phyloP scores from a whole-genome alignment of 2,113 vertebrate genomes.

The Otus sunia region DNA sequence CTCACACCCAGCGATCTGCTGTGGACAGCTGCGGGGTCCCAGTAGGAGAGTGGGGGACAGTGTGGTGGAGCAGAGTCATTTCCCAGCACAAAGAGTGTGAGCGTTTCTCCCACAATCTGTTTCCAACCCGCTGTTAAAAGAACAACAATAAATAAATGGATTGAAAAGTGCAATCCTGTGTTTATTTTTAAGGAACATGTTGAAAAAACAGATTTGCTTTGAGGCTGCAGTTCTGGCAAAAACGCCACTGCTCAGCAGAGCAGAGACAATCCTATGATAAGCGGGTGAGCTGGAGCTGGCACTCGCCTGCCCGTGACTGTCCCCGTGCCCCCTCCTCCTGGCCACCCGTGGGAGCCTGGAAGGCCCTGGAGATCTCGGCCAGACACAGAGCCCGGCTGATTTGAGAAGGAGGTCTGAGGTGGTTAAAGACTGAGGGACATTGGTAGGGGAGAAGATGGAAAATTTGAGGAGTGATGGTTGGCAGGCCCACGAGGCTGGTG shows the following conservation, averaged over 20 bases:
- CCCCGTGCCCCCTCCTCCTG: fast-evolving
- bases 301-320: fast-evolving
- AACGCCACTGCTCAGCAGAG: background rate
- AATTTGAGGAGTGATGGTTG: background rate
- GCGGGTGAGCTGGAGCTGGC: background rate
- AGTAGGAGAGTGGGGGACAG: background rate
- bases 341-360: background rate
- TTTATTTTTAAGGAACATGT: constrained; percentile 48
- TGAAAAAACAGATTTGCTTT: constrained; percentile 37
- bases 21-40: background rate
- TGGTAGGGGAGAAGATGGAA: background rate
- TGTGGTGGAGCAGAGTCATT: background rate
- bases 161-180: background rate
- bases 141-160: constrained; percentile 34
- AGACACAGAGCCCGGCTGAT: background rate
- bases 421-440: background rate
- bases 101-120: background rate
- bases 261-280: background rate
- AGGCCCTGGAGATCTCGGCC: background rate
- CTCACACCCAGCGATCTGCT: background rate
- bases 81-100: background rate
- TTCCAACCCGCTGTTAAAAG: background rate
- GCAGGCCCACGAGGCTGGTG: background rate
- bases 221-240: constrained; percentile 47
- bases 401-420: background rate